Evolutionary conservation across 92 coral and sea anemone genomes (phyloP).

Genomic region (Ricordea florida): DNA sequence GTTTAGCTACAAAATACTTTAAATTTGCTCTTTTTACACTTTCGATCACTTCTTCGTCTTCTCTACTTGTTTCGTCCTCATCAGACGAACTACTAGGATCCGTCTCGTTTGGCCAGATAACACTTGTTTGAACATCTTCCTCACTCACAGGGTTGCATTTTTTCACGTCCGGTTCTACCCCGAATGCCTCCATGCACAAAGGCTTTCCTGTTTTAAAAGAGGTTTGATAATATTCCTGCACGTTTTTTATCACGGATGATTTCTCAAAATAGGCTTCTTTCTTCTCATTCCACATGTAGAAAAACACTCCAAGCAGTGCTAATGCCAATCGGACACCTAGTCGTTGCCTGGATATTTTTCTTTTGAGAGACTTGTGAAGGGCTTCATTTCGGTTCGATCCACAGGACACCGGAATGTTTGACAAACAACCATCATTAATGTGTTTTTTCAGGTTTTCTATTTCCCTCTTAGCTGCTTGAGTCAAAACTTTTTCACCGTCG

Average conservation of each 20-base stretch:
- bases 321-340: neutral
- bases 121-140: neutral
- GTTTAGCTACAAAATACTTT: conserved; percentile 13
- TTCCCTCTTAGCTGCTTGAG: conserved; percentile 21
- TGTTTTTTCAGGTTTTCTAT: conserved; percentile 25
- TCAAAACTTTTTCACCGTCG: conserved; percentile 9
- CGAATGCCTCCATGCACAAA: neutral
- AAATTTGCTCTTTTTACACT: neutral
- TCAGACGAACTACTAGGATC: neutral
- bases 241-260: neutral
- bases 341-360: neutral
- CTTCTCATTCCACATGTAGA: conserved; percentile 25
- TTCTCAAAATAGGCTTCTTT: conserved; percentile 21
- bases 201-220: too few species aligned
- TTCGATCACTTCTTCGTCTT: neutral
- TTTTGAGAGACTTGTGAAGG: conserved; percentile 20
- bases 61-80: neutral
- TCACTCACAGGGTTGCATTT: neutral
- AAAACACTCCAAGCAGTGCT: neutral
- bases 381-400: conserved; percentile 59
- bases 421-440: conserved; percentile 14
- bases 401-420: conserved; percentile 30
- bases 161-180: neutral
- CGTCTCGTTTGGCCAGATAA: neutral
- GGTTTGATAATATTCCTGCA: neutral